Evolutionary conservation across 2,113 vertebrate species (phyloP).

Genomic region (Halichoerus grypus): DNA sequence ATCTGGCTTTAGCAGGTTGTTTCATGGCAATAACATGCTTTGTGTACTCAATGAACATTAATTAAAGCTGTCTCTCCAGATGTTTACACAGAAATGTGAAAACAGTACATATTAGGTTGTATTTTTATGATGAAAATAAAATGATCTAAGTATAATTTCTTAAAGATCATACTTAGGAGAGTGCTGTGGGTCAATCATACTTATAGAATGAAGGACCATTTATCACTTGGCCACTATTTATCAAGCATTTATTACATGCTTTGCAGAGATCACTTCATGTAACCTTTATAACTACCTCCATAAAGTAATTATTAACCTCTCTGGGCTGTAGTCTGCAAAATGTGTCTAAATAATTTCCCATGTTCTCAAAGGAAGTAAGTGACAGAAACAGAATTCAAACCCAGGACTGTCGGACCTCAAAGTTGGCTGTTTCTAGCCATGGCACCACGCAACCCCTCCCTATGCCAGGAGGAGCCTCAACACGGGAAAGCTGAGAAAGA

Average conservation of each 20-base stretch:
- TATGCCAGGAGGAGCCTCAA: neutral
- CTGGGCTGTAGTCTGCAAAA: neutral
- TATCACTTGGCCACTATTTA: conserved; percentile 9
- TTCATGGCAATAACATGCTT: neutral
- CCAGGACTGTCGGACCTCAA: neutral
- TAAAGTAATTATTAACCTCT: neutral
- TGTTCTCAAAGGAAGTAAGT: neutral
- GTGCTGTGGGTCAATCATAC: neutral
- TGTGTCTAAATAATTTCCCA: neutral
- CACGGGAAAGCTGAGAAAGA: neutral
- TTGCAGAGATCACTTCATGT: neutral
- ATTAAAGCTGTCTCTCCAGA: neutral
- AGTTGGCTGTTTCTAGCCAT: neutral
- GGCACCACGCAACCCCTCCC: neutral
- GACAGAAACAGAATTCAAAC: neutral
- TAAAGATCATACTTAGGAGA: neutral
- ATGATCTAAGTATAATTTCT: neutral
- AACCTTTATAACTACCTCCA: neutral
- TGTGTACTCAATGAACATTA: neutral
- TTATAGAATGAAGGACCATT: neutral
- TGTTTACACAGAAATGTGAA: neutral
- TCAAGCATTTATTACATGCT: neutral
- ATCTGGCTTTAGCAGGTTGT: neutral
- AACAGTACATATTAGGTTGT: neutral
- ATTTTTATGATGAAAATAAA: conserved; percentile 24